Conservation (phyloP, 2,797 vertebrate genomes). For the Ibycter americanus region DNA sequence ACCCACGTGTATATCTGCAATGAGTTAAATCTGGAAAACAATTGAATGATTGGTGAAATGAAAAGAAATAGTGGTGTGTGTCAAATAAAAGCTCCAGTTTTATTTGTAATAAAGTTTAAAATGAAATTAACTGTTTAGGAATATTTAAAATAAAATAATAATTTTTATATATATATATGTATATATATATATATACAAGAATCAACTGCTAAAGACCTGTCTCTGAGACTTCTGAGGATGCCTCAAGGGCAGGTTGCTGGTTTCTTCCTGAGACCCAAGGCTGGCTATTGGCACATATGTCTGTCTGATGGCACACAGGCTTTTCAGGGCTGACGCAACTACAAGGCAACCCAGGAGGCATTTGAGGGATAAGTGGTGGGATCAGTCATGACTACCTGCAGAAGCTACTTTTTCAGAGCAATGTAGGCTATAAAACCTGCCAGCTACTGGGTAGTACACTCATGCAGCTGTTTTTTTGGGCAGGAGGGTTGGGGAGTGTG, state of each 20-base stretch:
- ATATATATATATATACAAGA: neutral
- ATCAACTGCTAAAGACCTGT: neutral
- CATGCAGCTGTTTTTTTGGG: neutral
- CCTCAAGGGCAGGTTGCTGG: neutral
- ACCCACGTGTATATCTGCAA: neutral
- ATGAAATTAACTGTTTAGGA: neutral
- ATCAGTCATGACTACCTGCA: neutral
- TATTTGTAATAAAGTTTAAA: neutral
- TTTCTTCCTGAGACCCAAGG: neutral
- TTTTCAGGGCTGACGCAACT: neutral
- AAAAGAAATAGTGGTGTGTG: neutral
- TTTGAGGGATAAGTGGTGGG: neutral
- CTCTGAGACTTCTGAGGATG: neutral
- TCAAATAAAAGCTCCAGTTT: neutral
- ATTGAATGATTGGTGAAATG: neutral
- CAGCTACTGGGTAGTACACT: neutral
- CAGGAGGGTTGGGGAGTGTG: rapidly evolving
- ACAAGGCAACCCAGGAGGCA: neutral
- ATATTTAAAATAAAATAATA: neutral
- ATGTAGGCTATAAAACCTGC: neutral
- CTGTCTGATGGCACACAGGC: rapidly evolving
- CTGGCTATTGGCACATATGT: rapidly evolving
- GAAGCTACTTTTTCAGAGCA: neutral
- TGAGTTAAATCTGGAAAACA: neutral
- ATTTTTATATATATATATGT: neutral